Conservation (phyloP, 2,888 invertebrate species). For the Labia minor region DNA sequence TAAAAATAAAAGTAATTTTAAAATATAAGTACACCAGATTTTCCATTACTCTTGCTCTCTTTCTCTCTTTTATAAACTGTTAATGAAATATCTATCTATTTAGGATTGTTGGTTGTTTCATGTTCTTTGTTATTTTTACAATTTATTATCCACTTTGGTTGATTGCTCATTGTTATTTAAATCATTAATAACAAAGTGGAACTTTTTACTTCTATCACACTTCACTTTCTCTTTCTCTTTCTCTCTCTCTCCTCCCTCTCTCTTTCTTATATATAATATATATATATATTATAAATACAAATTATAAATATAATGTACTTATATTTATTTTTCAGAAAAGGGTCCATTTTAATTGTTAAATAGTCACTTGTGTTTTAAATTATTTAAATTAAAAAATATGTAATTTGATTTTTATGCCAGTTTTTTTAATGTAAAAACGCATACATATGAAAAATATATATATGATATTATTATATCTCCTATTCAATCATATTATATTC, state of each 20-base stretch:
- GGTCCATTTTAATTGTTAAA: background rate
- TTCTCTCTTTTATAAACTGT: background rate
- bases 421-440: background rate
- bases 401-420: background rate
- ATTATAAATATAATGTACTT: background rate
- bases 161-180: slow-evolving; percentile 5
- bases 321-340: slow-evolving; percentile 16
- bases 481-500: slow-evolving; percentile 15
- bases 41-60: background rate
- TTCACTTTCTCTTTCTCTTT: too few relatives aligned
- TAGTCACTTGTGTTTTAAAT: background rate
- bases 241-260: too few relatives aligned
- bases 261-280: background rate
- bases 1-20: too few relatives aligned
- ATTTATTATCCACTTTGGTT: slow-evolving; percentile 8
- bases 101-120: slow-evolving; percentile 4
- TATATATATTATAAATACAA: too few relatives aligned
- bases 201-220: background rate
- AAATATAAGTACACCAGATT: background rate
- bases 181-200: slow-evolving; percentile 3
- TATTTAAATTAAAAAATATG: slow-evolving; percentile 9
- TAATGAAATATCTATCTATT: background rate
- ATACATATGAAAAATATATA: slow-evolving; percentile 15
- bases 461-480: slow-evolving; percentile 15
- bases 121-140: slow-evolving; percentile 3